phyloP scores from a whole-genome alignment of 2,113 vertebrate species.

The Stictonetta naevosa region DNA sequence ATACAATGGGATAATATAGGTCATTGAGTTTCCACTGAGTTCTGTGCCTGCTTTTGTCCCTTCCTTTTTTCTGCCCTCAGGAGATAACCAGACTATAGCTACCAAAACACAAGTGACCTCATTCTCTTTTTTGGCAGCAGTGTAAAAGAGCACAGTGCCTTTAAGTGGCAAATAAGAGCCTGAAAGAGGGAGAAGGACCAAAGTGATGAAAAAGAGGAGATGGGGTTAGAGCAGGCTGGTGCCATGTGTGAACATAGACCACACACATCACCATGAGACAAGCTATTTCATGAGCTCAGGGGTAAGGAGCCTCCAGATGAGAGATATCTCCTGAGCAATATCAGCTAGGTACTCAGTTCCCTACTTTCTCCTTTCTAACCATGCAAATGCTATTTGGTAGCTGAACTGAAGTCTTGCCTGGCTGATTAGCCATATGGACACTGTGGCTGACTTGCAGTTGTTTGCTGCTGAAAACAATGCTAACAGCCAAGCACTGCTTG shows the following conservation, averaged over 20 bases:
- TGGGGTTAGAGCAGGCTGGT: background rate
- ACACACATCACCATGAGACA: background rate
- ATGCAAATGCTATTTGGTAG: accelerated
- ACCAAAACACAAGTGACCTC: background rate
- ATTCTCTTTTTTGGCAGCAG: background rate
- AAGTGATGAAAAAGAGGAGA: background rate
- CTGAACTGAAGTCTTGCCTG: accelerated
- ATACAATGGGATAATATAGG: background rate
- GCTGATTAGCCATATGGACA: accelerated
- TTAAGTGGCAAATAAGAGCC: background rate
- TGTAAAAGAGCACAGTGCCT: background rate
- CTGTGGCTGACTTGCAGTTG: accelerated
- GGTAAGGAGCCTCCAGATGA: background rate
- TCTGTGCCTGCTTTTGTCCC: background rate
- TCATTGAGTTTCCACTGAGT: background rate
- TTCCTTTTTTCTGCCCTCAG: background rate
- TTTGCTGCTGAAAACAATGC: background rate
- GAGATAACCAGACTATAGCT: background rate
- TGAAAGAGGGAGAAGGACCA: background rate
- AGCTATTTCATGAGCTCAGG: background rate
- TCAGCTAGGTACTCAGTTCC: accelerated
- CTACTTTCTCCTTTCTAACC: background rate
- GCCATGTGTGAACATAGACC: accelerated
- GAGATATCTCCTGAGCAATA: background rate
- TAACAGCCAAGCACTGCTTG: background rate